Conservation (phyloP, 2,113 vertebrate genomes). For the Notothenia rossii region DNA sequence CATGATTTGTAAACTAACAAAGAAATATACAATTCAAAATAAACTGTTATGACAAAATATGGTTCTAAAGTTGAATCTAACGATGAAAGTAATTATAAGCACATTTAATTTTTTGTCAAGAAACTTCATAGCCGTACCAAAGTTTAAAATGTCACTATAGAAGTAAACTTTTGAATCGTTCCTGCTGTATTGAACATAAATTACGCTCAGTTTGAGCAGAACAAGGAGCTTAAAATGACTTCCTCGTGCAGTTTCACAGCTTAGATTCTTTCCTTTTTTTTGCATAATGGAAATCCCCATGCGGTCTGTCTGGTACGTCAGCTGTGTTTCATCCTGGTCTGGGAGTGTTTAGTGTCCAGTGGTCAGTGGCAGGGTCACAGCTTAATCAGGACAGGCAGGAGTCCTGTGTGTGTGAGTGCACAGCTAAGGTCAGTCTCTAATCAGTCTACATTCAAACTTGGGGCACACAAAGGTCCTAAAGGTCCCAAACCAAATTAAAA, state of each 20-base stretch:
- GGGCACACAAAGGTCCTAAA: constrained; percentile 36
- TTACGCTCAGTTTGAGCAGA: constrained; percentile 25
- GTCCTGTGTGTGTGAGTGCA: constrained; percentile 52
- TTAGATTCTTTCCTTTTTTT: background rate
- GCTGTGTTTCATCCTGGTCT: constrained; percentile 63
- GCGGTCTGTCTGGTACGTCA: constrained; percentile 44
- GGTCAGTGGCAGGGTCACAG: constrained; percentile 73
- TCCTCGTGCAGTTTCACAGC: constrained; percentile 60
- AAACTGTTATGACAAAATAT: constrained; percentile 1
- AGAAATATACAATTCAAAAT: background rate
- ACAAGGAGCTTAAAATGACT: constrained; percentile 64
- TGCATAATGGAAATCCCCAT: constrained; percentile 52
- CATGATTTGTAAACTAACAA: background rate
- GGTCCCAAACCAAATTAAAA: constrained; percentile 39
- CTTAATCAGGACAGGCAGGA: constrained; percentile 69
- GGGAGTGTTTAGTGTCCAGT: constrained; percentile 75
- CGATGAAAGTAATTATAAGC: background rate
- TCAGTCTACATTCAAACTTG: constrained; percentile 66
- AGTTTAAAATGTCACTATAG: constrained; percentile 15
- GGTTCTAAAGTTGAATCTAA: background rate
- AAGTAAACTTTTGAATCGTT: background rate
- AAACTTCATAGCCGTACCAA: background rate
- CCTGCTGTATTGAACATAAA: background rate
- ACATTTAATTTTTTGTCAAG: background rate
- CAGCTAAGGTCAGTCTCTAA: constrained; percentile 72